Evolutionary conservation across 1,140 invertebrate species (phyloP), one percentile per base, ranked within the genome.

Genomic region (Linepithema humile): DNA sequence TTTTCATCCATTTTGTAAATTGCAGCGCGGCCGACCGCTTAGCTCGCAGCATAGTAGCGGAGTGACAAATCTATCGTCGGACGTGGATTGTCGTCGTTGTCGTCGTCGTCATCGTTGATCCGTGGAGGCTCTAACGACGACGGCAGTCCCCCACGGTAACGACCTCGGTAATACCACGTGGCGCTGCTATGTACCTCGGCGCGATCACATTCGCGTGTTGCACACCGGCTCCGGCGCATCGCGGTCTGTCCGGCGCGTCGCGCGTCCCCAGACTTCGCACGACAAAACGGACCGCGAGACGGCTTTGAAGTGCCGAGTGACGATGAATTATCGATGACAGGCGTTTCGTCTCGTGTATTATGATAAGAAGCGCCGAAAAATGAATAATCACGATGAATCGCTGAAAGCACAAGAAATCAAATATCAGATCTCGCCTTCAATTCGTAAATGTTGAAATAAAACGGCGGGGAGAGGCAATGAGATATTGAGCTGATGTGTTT

Each of bases 111-210:
- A 32, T 57, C 38, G 55, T 69, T 69, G 75, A 53, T 78, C 29
- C 40, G 15, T 4, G 43, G 12, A 29, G 35, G 29, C 12, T 38
- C 26, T 75, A 75, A 75, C 29, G 35, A 67, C 64, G 23, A 40
- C 60, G 15, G n/a, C 57, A 50, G 32, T 45, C 17, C 62, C 40
- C 45, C 64, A 78, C 62, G 67, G 83, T 80, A 64, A 70, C 77
- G 85, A 91, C 85, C 85, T 88, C 88, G 82, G 83, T 85, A n/a
- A 82, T 87, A 91, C 89, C 89, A 90, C 89, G 89, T 91, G 89
- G 89, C 88, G 82, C 82, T 83, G 67, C 55, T 75, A 53, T 77
- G 45, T 70, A 57, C 64, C 48, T 82, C 73, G 73, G 59, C 70
- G 60, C 75, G 60, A 60, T 78, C 48, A 69, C 70, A 90, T 50